Conservation (phyloP, 2,888 invertebrate genomes). For the Zygaena filipendulae region DNA sequence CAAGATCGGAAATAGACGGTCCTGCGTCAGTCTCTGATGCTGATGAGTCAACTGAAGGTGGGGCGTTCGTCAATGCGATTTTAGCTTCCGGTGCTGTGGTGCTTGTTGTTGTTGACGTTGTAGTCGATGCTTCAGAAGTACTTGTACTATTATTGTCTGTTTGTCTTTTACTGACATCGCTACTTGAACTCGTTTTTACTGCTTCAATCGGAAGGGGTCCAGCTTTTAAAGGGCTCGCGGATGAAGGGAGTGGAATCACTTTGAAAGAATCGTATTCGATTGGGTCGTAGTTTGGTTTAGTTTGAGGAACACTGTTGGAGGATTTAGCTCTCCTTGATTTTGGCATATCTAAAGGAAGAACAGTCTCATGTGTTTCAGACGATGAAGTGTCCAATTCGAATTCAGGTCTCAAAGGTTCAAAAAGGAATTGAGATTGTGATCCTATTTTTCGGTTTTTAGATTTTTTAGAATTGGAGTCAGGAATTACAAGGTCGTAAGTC, state of each 20-base stretch:
- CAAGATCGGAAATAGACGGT: conserved; percentile 73
- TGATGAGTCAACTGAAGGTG: conserved; percentile 29
- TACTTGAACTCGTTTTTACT: conserved; percentile 23
- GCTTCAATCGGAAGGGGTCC: conserved; percentile 43
- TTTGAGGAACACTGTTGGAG: conserved; percentile 13
- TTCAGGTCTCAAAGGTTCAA: conserved; percentile 45
- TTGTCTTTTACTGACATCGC: conserved; percentile 47
- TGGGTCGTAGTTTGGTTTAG: conserved; percentile 36
- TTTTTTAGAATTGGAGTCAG: conserved; percentile 26
- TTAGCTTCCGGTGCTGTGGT: conserved; percentile 25
- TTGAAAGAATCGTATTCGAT: conserved; percentile 51
- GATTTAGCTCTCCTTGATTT: conserved; percentile 36
- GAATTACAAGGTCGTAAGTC: conserved; percentile 47
- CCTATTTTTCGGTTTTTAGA: conserved; percentile 21
- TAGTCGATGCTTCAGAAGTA: conserved; percentile 20
- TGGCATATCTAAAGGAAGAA: conserved; percentile 46
- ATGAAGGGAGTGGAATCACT: conserved; percentile 28
- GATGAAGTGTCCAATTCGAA: conserved; percentile 52
- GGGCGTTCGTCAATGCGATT: conserved; percentile 25
- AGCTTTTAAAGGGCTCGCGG: conserved; percentile 30
- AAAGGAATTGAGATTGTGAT: conserved; percentile 38
- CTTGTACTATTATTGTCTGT: conserved; percentile 26
- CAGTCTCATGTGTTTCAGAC: conserved; percentile 38
- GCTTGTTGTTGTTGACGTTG: conserved; percentile 17
- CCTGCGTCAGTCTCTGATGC: conserved; percentile 58